Percentiles rank a stretch among this genome's conserved stretches.
Evolutionary conservation across 2,888 invertebrate species (phyloP).

Genomic region (Pterostichus niger): DNA sequence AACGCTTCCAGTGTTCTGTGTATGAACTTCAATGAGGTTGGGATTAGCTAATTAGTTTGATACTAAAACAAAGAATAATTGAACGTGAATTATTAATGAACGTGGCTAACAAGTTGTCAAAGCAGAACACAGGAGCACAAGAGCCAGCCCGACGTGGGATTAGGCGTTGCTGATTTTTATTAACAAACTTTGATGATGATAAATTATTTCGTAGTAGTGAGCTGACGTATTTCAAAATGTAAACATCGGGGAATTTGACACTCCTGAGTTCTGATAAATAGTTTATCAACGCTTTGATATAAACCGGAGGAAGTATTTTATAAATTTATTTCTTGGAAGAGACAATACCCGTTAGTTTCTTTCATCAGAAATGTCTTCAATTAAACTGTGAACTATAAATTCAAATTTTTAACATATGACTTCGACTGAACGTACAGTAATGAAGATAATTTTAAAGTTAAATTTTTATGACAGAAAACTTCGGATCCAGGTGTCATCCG

Average conservation of each 20-base stretch:
- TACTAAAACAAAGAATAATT: conserved; percentile 43
- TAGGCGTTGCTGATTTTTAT: conserved; percentile 1
- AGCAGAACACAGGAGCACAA: background rate
- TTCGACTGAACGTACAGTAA: too few relatives aligned
- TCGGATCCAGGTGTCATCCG: too few relatives aligned
- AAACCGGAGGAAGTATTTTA: too few relatives aligned
- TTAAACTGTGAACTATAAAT: too few relatives aligned
- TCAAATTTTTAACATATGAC: too few relatives aligned
- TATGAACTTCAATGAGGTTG: background rate
- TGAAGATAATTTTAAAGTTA: too few relatives aligned
- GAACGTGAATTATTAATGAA: conserved; percentile 35
- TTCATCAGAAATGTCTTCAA: too few relatives aligned
- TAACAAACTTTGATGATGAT: conserved; percentile 16
- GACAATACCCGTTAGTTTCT: too few relatives aligned
- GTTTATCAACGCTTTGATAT: background rate
- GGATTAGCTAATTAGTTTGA: conserved; percentile 30
- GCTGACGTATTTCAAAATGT: background rate
- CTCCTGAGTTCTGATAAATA: background rate
- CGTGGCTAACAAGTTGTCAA: conserved; percentile 44
- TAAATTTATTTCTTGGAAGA: too few relatives aligned
- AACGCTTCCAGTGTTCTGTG: background rate
- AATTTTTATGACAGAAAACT: too few relatives aligned
- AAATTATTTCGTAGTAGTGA: conserved; percentile 22
- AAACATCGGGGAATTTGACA: background rate
- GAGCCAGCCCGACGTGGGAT: background rate